Evolutionary conservation across 2,113 vertebrate species (phyloP).

Genomic region (Albula glossodonta): DNA sequence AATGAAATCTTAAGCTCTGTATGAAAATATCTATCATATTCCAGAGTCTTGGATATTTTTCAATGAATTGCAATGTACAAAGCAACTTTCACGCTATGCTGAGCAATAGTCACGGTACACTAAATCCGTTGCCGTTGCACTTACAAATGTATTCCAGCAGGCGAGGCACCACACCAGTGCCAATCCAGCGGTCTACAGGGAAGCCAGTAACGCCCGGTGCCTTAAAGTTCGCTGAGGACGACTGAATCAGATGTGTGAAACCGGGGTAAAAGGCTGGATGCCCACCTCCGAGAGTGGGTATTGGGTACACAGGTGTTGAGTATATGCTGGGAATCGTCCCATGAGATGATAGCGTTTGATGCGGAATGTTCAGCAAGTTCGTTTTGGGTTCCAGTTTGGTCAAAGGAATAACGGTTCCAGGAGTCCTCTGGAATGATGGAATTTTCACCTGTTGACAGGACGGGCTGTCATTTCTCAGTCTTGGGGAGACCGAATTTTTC

Average conservation of each 20-base stretch:
- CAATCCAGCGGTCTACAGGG: conserved; percentile 76
- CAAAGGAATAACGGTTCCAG: conserved; percentile 36
- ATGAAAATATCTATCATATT: too few species aligned
- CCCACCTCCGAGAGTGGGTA: conserved; percentile 64
- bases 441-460: conserved; percentile 56
- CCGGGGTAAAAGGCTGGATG: conserved; percentile 63
- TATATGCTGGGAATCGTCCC: conserved; percentile 62
- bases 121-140: background rate
- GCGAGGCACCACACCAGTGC: conserved; percentile 71
- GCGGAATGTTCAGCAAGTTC: conserved; percentile 58
- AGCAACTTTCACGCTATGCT: too few species aligned
- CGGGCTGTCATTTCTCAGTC: conserved; percentile 44
- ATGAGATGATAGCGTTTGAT: conserved; percentile 57
- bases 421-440: conserved; percentile 54
- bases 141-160: conserved; percentile 68
- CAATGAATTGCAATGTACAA: too few species aligned
- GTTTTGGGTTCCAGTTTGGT: conserved; percentile 56
- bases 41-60: too few species aligned
- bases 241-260: conserved; percentile 67
- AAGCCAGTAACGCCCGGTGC: conserved; percentile 55
- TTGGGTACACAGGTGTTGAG: conserved; percentile 62
- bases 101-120: background rate
- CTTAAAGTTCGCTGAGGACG: conserved; percentile 75
- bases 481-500: conserved; percentile 44
- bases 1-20: too few species aligned